Base-by-base conservation (phyloP, 2,888 invertebrate genomes). In the Neocrepidodera transversa region DNA sequence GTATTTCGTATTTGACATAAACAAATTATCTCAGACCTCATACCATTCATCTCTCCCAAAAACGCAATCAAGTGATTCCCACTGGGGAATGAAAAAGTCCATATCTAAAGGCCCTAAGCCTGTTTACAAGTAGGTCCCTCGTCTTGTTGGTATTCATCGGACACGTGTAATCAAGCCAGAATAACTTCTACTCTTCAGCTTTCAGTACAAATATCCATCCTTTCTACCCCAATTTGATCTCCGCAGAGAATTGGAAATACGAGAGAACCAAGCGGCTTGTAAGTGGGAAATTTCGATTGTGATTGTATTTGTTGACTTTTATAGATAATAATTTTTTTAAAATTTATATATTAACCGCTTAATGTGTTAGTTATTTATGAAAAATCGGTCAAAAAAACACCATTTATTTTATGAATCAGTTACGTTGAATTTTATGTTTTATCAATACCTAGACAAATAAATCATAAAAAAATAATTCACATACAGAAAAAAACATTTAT, bases 91-190 rank as follows among this genome's bases (percentile, higher is more conserved):
- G 47, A 58, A 58, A 45, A 60, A 60, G 54, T 62, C 49, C 47
- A 53, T 66, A 67, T 68, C 64, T 69, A 70, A 68, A 66, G 64
- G 67, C 65, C 64, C n/a, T 6, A 32, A 35, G 26, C 36, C 45
- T 47, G 65, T 52, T 58, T 58, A 30, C 40, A 58, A 58, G 52
- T 58, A 63, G 63, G 68, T 71, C 71, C 71, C 72, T 67, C 65
- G 69, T 67, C 71, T 72, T 70, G 67, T 72, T 72, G 72, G 71
- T 71, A 72, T 72, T 72, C 72, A 71, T 70, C 71, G 71, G 67
- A 70, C 69, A 70, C 66, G 70, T 67, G 69, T 72, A 72, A 72
- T 72, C 71, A 72, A 70, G 71, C 68, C 65, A 43, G 66, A 61
- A 66, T 68, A 71, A 71, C 69, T 68, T 62, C 47, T 58, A 51